Percentiles rank a stretch among this genome's conserved stretches.
phyloP scores from a whole-genome alignment of 2,888 invertebrate genomes.

The Pteria penguin region DNA sequence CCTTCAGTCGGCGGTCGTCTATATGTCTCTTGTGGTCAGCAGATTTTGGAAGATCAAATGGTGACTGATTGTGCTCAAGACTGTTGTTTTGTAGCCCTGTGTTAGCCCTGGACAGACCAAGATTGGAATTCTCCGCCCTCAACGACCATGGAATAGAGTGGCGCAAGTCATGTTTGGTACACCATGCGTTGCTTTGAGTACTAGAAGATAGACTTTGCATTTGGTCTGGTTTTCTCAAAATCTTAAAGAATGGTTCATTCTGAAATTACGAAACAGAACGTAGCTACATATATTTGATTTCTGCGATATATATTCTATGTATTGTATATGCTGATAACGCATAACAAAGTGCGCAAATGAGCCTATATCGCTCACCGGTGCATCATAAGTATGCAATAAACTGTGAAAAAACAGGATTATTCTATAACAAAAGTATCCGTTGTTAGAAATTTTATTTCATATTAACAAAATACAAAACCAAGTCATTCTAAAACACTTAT shows the following conservation, averaged over 20 bases:
- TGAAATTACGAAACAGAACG: constrained; percentile 12
- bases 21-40: constrained; percentile 39
- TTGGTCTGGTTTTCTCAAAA: constrained; percentile 46
- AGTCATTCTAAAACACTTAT: no score
- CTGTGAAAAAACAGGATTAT: no score
- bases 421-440: background rate
- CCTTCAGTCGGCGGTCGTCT: constrained; percentile 59
- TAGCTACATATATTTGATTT: no score
- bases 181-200: constrained; percentile 25
- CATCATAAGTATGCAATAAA: no score
- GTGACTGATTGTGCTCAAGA: background rate
- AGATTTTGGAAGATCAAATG: constrained; percentile 30
- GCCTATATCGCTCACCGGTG: no score
- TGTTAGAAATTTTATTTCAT: background rate
- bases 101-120: constrained; percentile 1
- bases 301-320: no score
- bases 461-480: background rate
- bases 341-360: no score
- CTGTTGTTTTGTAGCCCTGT: constrained; percentile 29
- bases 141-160: constrained; percentile 43
- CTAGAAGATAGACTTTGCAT: constrained; percentile 27
- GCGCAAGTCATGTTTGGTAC: constrained; percentile 45
- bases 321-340: no score
- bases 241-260: constrained; percentile 48
- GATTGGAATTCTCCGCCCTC: background rate